Evolutionary conservation across 2,113 vertebrate genomes (phyloP).

Genomic region (Leptocoma aspasia): DNA sequence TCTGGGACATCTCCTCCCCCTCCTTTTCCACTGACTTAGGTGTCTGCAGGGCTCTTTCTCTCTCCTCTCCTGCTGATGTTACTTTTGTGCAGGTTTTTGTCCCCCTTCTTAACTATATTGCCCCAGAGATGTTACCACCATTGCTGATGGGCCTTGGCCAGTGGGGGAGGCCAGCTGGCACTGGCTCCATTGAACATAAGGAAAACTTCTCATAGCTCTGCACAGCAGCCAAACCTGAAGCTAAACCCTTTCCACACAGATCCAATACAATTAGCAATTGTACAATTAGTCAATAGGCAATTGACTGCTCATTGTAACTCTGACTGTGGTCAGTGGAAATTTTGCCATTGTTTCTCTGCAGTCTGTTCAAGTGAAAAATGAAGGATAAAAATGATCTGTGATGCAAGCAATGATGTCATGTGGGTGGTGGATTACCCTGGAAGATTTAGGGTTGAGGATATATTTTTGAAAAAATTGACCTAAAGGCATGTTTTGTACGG

Average conservation of each 20-base stretch:
- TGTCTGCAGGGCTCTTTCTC: not conserved
- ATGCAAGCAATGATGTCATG: not conserved
- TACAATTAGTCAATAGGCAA: too few relatives aligned
- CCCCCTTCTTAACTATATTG: not conserved
- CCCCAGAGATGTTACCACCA: too few relatives aligned
- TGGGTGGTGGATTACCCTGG: not conserved
- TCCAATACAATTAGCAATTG: not conserved
- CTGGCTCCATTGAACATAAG: not conserved
- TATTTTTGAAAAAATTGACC: not conserved
- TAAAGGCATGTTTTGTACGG: not conserved
- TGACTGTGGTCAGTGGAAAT: not conserved
- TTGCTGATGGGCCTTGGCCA: not conserved
- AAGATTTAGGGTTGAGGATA: not conserved
- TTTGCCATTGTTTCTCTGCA: not conserved
- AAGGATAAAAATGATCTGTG: not conserved
- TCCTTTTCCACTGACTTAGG: not conserved
- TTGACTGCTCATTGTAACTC: not conserved
- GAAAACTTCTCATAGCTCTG: not conserved
- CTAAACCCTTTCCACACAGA: not conserved
- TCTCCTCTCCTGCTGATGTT: not conserved
- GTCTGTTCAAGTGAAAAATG: not conserved
- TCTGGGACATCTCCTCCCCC: not conserved
- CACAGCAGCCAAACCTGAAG: not conserved
- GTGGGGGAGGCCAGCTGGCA: rapidly evolving
- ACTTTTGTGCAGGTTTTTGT: not conserved